Percentiles rank a stretch among this genome's conserved stretches.
Conservation (phyloP, 2,888 invertebrate species). For the Cataglyphis altisquamis region DNA sequence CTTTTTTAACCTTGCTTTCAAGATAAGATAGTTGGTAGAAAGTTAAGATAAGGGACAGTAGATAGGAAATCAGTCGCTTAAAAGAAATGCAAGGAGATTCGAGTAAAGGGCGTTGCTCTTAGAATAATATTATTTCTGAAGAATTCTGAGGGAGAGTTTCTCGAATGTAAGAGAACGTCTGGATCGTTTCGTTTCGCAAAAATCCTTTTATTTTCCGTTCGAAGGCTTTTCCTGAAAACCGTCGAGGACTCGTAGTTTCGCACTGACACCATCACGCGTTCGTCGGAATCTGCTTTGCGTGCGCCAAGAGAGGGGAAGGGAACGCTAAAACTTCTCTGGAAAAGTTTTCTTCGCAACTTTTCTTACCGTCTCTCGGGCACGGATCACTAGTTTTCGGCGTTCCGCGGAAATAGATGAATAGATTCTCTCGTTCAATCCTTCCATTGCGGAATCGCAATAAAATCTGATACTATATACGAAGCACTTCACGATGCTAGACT, state of each 20-base stretch:
- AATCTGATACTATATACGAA: constrained; percentile 37
- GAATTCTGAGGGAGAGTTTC: constrained; percentile 14
- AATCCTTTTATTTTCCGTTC: constrained; percentile 51
- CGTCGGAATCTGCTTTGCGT: constrained; percentile 38
- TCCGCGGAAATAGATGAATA: constrained; percentile 57
- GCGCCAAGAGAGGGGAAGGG: background rate
- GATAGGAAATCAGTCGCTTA: constrained; percentile 11
- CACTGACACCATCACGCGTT: constrained; percentile 21
- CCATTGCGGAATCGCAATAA: constrained; percentile 53
- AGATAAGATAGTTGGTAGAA: background rate
- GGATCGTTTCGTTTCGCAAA: constrained; percentile 47
- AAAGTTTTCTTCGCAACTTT: constrained; percentile 58
- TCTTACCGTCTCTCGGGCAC: constrained; percentile 37
- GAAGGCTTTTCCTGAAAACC: constrained; percentile 30
- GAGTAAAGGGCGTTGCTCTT: background rate
- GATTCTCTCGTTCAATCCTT: constrained; percentile 48
- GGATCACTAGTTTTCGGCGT: constrained; percentile 50
- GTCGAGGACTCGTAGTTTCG: constrained; percentile 29
- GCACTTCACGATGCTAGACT: constrained; percentile 41
- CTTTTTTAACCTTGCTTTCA: background rate
- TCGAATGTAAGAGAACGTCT: constrained; percentile 32
- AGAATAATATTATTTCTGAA: constrained; percentile 56
- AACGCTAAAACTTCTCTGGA: constrained; percentile 30
- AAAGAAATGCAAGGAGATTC: background rate
- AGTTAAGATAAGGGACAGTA: background rate